Percentiles rank a stretch among this genome's conserved stretches.
These are phyloP conservation scores for Cyrtonyx montezumae DNA, from an alignment of 2,113 vertebrate genomes.

Conservation along the genomic window DNA sequence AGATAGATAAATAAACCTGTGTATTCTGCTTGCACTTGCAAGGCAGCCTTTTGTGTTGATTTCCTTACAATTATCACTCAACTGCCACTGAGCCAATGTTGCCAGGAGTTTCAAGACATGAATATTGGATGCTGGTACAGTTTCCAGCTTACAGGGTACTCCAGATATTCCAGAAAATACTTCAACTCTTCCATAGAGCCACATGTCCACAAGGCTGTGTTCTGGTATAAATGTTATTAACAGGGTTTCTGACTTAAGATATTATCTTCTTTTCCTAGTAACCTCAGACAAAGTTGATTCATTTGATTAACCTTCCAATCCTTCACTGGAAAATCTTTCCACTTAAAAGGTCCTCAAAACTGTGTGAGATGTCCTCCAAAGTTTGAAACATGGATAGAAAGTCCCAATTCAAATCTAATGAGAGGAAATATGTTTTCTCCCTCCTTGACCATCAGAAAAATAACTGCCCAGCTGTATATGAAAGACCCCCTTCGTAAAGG, in stretches of 20 bases:
- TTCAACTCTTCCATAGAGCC: neutral
- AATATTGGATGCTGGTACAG: neutral
- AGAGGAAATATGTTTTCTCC: neutral
- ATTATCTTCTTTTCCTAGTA: neutral
- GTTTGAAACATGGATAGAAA: neutral
- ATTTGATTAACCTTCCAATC: neutral
- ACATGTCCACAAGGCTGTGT: neutral
- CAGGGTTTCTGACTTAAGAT: neutral
- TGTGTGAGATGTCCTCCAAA: neutral
- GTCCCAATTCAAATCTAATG: neutral
- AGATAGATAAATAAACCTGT: neutral
- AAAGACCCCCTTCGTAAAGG: neutral
- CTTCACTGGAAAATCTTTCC: neutral
- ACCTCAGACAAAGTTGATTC: neutral
- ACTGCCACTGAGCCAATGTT: neutral
- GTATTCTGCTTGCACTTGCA: conserved; percentile 40
- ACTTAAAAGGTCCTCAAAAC: neutral
- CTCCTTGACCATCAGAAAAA: neutral
- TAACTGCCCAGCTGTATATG: neutral
- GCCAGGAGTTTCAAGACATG: conserved; percentile 28
- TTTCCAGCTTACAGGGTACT: neutral
- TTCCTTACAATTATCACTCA: conserved; percentile 40
- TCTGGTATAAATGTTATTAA: neutral
- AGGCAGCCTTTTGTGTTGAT: conserved; percentile 26
- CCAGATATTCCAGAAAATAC: neutral